Percentiles rank a stretch among this genome's conserved stretches.
Conservation (phyloP, 2,797 vertebrate genomes). For the Margarornis squamiger region DNA sequence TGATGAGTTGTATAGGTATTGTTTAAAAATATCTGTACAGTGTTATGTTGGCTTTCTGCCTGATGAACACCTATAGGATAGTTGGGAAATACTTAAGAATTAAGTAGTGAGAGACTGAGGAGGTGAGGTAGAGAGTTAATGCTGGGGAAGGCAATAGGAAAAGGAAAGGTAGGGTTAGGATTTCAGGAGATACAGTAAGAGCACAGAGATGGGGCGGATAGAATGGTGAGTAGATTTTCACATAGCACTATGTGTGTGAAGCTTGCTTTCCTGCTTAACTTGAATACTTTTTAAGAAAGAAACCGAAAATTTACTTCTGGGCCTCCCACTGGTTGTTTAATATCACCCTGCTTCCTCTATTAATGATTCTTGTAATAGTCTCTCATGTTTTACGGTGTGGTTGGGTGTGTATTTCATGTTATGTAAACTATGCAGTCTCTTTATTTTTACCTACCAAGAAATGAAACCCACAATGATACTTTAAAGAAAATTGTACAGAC, state of each 20-base stretch:
- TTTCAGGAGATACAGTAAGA: not conserved
- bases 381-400: not conserved
- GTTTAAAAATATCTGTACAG: not conserved
- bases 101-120: not conserved
- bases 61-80: not conserved
- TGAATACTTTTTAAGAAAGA: not conserved
- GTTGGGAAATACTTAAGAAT: not conserved
- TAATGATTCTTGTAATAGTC: not conserved
- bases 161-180: not conserved
- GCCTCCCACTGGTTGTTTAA: not conserved
- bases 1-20: not conserved
- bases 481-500: not conserved
- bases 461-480: not conserved
- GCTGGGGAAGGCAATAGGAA: not conserved
- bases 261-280: not conserved
- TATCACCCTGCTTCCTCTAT: not conserved
- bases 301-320: not conserved
- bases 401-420: not conserved
- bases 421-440: not conserved
- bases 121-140: not conserved
- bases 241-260: not conserved
- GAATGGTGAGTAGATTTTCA: not conserved
- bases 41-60: not conserved
- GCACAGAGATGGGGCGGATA: rapidly evolving
- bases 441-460: not conserved